Percentiles rank a stretch among this genome's conserved stretches.
Conservation (phyloP, 2,888 invertebrate species). For the Pandemis cinnamomeana region DNA sequence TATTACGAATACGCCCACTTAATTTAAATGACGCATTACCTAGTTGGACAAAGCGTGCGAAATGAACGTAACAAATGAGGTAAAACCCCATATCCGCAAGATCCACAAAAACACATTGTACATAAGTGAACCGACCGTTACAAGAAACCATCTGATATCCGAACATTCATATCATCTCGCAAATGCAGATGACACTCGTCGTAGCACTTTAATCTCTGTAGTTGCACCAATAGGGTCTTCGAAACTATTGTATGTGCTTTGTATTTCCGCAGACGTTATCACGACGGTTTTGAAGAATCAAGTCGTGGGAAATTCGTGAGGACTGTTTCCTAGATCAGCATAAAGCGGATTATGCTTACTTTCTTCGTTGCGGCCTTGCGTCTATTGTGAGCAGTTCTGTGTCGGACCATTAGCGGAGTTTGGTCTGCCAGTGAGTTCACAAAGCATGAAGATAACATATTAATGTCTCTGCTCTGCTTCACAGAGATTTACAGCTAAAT, state of each 20-base stretch:
- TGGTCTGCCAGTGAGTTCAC: not conserved
- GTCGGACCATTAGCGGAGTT: slow-evolving; percentile 26
- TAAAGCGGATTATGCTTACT: slow-evolving; percentile 39
- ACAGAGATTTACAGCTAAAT: slow-evolving; percentile 13
- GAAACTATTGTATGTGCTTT: slow-evolving; percentile 24
- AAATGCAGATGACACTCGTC: slow-evolving; percentile 13
- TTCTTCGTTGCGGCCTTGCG: slow-evolving; percentile 41
- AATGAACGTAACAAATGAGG: slow-evolving; percentile 35
- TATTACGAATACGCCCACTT: slow-evolving; percentile 34
- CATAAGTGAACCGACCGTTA: slow-evolving; percentile 39
- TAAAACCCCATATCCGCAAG: slow-evolving; percentile 33
- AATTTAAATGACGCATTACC: slow-evolving; percentile 28
- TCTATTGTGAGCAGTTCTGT: slow-evolving; percentile 7
- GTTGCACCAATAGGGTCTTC: slow-evolving; percentile 15
- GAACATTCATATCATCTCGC: slow-evolving; percentile 39
- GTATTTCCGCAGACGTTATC: slow-evolving; percentile 36
- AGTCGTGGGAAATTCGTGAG: slow-evolving; percentile 64
- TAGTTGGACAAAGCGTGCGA: slow-evolving; percentile 31
- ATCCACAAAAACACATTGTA: slow-evolving; percentile 37
- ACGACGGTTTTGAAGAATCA: slow-evolving; percentile 44
- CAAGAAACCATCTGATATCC: slow-evolving; percentile 39
- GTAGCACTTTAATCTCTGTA: slow-evolving; percentile 15
- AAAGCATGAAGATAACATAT: slow-evolving; percentile 14
- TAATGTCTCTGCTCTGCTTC: slow-evolving; percentile 18
- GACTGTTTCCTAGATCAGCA: slow-evolving; percentile 48